Evolutionary conservation across 2,113 vertebrate species (phyloP), one percentile per base, ranked within the genome.

Genomic region (Amphiprion percula): DNA sequence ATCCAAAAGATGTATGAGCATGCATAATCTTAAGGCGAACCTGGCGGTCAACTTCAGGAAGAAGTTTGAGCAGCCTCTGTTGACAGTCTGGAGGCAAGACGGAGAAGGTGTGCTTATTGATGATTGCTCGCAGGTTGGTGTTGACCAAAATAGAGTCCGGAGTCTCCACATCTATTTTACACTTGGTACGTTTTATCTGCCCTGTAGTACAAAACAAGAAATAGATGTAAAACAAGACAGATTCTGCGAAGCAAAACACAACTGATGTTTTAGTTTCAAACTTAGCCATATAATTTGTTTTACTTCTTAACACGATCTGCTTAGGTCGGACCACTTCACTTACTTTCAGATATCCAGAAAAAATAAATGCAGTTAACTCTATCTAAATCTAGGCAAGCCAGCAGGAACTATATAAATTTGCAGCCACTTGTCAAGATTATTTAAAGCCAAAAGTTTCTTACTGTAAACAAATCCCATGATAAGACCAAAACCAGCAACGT

Each of bases 131-230:
- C 67, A 99, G 94, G 92, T 99, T 99, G 37, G 98, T 99, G 94
- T 99, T 99, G 63, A 99, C 98, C 60, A 99, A 92, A 91, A 99
- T 99, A 65, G 98, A 99, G 88, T 99, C 98, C 0, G 98, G 98
- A 0, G 98, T 99, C 90, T 99, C 98, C 82, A 99, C 98, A 6
- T 99, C 98, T 24, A 99, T 99, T 68, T 98, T 97, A 67, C 96
- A 96, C 87, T 95, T 97, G 0, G 95, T 93, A 5, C 97, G 95
- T 93, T 97, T 98, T 90, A 99, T 94, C 73, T 98, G 98, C 62
- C 97, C 98, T 99, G 93, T 2, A 73, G 84, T 2, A 54, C 86
- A 24, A 69, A 28, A 53, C 46, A 23, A n/a, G 2, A 62, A 23
- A 37, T 2, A 19, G 52, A 65, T 39, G 37, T 76, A 41, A 72